These are phyloP conservation scores for Diplolepis rosae DNA, from an alignment of 2,888 invertebrate genomes.

Conservation along the genomic window DNA sequence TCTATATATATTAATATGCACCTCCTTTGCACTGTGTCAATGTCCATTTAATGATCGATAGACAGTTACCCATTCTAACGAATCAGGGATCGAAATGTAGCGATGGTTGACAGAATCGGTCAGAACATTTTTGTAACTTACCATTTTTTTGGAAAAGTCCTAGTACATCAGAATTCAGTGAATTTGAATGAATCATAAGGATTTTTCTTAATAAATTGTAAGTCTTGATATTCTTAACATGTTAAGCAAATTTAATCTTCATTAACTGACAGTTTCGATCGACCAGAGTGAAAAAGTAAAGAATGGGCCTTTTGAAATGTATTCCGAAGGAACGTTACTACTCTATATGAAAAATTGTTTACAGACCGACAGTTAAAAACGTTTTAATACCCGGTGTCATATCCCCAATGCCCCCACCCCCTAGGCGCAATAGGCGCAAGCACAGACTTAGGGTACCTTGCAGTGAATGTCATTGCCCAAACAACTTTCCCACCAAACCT, in stretches of 20 bases:
- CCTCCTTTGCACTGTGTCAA: conserved; percentile 67
- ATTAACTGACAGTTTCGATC: conserved; percentile 24
- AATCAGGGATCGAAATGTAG: conserved; percentile 62
- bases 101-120: conserved; percentile 64
- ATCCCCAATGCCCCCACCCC: conserved; percentile 71
- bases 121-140: background rate
- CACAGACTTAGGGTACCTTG: conserved; percentile 73
- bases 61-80: conserved; percentile 65
- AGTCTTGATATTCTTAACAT: background rate
- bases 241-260: background rate
- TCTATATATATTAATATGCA: conserved; percentile 56
- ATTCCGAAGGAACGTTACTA: conserved; percentile 55
- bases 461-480: conserved; percentile 71
- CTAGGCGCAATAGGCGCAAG: conserved; percentile 74
- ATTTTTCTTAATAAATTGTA: background rate
- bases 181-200: background rate
- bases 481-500: conserved; percentile 66
- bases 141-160: background rate
- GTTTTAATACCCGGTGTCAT: conserved; percentile 73
- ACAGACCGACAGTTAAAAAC: conserved; percentile 74
- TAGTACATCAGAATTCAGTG: background rate
- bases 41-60: conserved; percentile 70
- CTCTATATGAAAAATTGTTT: conserved; percentile 72
- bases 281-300: conserved; percentile 37
- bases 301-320: conserved; percentile 56